Evolutionary conservation across 2,888 invertebrate species (phyloP).

Genomic region (Phrixothrix hirtus): DNA sequence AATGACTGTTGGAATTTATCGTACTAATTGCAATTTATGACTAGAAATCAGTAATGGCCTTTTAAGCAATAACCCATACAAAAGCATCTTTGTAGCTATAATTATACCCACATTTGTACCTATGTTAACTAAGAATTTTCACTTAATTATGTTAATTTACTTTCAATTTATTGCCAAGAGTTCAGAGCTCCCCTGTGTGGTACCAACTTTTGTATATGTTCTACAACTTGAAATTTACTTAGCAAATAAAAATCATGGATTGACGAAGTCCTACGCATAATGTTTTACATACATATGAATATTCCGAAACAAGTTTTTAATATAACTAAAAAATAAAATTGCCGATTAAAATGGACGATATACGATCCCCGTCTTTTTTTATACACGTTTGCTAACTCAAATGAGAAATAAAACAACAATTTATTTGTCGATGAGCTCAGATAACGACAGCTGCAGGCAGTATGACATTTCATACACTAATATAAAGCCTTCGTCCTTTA

Average conservation of each 20-base stretch:
- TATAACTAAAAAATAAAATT: background rate
- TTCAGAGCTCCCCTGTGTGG: too few relatives aligned
- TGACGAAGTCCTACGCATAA: too few relatives aligned
- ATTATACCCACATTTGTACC: constrained; percentile 16
- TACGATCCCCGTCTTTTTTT: background rate
- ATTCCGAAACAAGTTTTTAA: too few relatives aligned
- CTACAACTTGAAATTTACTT: too few relatives aligned
- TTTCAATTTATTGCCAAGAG: too few relatives aligned
- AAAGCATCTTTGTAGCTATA: constrained; percentile 11
- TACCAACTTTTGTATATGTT: too few relatives aligned
- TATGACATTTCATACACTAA: constrained; percentile 34
- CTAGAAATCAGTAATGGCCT: constrained; percentile 31
- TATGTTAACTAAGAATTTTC: too few relatives aligned
- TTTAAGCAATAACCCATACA: constrained; percentile 31
- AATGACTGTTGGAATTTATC: constrained; percentile 35
- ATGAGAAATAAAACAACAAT: constrained; percentile 25
- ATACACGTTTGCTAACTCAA: constrained; percentile 10
- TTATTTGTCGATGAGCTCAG: constrained; percentile 36
- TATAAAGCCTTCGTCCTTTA: constrained; percentile 24
- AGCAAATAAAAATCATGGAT: too few relatives aligned
- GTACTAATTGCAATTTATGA: constrained; percentile 41
- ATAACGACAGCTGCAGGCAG: constrained; percentile 36
- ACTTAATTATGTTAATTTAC: too few relatives aligned
- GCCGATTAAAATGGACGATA: background rate
- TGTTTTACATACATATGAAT: too few relatives aligned